Percentiles rank a stretch among this genome's conserved stretches.
Conservation (phyloP, 2,113 vertebrate species). For the Lepus timidus region DNA sequence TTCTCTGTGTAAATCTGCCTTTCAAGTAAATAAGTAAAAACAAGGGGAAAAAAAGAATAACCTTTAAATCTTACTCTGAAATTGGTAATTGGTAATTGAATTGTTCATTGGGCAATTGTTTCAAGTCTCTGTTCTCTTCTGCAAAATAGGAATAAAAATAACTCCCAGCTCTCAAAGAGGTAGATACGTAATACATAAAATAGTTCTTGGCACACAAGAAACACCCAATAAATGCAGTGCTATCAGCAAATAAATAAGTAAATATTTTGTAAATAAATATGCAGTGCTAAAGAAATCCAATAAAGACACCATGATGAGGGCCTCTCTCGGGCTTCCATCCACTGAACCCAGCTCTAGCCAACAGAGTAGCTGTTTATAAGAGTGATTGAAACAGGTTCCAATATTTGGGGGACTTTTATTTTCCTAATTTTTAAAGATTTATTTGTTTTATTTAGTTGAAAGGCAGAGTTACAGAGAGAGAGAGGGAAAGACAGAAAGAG, state of each 20-base stretch:
- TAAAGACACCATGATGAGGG: neutral
- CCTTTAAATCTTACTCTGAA: no score
- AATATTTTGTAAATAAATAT: neutral
- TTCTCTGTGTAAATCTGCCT: no score
- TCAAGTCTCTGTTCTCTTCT: slow-evolving; percentile 3
- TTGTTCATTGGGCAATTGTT: neutral
- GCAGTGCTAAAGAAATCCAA: neutral
- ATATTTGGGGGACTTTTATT: neutral
- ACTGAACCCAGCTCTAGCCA: neutral
- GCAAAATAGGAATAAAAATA: slow-evolving; percentile 23
- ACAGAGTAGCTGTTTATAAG: neutral
- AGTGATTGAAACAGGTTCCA: neutral
- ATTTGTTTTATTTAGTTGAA: no score
- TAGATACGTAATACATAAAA: neutral
- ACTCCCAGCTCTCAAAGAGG: neutral
- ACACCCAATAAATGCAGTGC: neutral
- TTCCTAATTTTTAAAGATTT: no score
- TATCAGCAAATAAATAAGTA: neutral
- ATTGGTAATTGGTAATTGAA: no score
- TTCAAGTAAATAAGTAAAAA: no score
- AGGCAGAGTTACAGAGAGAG: no score
- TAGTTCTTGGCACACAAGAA: neutral
- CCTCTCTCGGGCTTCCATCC: neutral
- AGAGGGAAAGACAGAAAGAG: no score
- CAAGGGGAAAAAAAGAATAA: no score